Percentiles rank a stretch among this genome's conserved stretches.
These are phyloP conservation scores for Zhengitettix transpicula DNA, from an alignment of 2,888 invertebrate genomes.

Conservation along the genomic window DNA sequence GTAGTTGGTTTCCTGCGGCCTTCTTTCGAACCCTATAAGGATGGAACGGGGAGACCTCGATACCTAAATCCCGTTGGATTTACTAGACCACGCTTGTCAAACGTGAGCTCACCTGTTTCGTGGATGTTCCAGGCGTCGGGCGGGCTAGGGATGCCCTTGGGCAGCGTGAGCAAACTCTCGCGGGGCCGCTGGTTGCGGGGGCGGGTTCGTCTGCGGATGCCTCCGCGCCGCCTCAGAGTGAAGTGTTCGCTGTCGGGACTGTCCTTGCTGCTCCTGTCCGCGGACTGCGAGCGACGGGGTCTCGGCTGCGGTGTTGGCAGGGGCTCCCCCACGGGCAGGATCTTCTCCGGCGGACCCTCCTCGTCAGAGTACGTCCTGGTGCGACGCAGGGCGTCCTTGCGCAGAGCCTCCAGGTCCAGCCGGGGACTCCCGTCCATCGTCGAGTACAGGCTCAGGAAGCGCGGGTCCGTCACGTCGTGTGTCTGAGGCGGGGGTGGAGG, in stretches of 20 bases:
- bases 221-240: slow-evolving; percentile 9
- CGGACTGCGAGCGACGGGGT: background rate
- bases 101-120: background rate
- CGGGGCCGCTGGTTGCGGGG: no score
- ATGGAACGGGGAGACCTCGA: no score
- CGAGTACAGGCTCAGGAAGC: slow-evolving; percentile 8
- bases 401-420: background rate
- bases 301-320: background rate
- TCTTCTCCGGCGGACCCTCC: slow-evolving; percentile 9
- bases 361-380: slow-evolving; percentile 6
- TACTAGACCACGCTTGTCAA: no score
- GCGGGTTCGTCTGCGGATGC: slow-evolving; percentile 6
- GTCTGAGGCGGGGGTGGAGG: background rate
- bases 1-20: no score
- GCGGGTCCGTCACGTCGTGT: slow-evolving; percentile 13
- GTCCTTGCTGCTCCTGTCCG: background rate
- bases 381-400: slow-evolving; percentile 2
- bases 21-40: no score
- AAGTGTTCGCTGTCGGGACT: slow-evolving; percentile 3
- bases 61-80: no score
- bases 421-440: background rate
- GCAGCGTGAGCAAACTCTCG: slow-evolving; percentile 25
- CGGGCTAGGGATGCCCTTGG: slow-evolving; percentile 36
- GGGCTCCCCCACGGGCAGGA: slow-evolving; percentile 1
- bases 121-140: slow-evolving; percentile 24